phyloP scores from a whole-genome alignment of 2,113 vertebrate species.

The Motacilla alba region DNA sequence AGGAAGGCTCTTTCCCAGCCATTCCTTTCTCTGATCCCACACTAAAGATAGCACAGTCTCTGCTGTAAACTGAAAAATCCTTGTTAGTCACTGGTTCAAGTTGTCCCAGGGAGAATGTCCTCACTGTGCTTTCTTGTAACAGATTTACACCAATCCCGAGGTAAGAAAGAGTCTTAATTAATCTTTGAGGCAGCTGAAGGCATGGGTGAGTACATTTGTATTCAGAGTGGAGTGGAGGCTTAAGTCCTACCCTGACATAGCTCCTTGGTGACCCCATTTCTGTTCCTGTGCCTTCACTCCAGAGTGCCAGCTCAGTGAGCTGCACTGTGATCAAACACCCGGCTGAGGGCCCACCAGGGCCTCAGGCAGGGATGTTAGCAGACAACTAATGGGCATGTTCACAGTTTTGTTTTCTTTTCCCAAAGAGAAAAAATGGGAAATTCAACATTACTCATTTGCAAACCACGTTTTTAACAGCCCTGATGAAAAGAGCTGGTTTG shows the following conservation, averaged over 20 bases:
- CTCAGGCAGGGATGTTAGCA: not conserved
- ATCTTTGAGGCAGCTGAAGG: constrained; percentile 14
- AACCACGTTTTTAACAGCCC: not conserved
- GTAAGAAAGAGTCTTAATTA: constrained; percentile 70
- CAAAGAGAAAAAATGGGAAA: not conserved
- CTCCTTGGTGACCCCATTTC: constrained; percentile 23
- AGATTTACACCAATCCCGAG: constrained; percentile 79
- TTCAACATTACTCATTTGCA: not conserved
- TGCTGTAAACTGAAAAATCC: not conserved
- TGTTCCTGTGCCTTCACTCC: constrained; percentile 10
- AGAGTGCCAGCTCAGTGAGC: constrained; percentile 30
- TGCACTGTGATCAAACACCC: constrained; percentile 24
- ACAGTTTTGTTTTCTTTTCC: not conserved
- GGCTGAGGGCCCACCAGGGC: constrained; percentile 1
- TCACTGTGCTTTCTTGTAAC: constrained; percentile 67
- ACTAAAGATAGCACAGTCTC: not conserved
- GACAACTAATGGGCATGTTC: not conserved
- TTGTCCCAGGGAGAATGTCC: constrained; percentile 22
- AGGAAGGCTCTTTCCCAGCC: not conserved
- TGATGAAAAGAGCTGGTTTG: not conserved
- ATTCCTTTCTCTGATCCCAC: not conserved
- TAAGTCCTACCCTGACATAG: constrained; percentile 17
- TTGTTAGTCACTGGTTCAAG: not conserved
- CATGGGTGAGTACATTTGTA: constrained; percentile 54
- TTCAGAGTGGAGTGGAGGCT: constrained; percentile 33